Percentiles rank a stretch among this genome's conserved stretches.
phyloP scores from a whole-genome alignment of 1,140 invertebrate species.

The Habropoda laboriosa region DNA sequence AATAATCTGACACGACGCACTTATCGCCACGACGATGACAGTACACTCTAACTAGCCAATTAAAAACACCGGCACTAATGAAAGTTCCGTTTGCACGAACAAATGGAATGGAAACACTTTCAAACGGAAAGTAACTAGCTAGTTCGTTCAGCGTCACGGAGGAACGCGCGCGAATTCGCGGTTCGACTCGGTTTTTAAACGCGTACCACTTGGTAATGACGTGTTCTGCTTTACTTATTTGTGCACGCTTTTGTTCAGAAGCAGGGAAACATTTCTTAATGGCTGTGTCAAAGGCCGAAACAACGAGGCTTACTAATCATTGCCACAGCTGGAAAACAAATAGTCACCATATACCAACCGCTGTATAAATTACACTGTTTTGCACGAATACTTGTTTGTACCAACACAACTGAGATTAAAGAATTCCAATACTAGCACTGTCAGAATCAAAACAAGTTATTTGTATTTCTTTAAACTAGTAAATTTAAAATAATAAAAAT shows the following conservation, averaged over 20 bases:
- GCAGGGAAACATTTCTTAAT: background rate
- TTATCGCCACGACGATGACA: background rate
- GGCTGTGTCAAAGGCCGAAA: background rate
- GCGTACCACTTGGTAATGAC: conserved; percentile 61
- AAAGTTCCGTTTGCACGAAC: background rate
- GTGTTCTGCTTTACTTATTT: conserved; percentile 70
- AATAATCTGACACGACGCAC: background rate
- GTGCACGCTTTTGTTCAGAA: conserved; percentile 22
- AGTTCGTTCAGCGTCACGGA: background rate
- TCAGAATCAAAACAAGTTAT: too few relatives aligned
- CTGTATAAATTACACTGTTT: background rate
- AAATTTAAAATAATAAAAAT: too few relatives aligned
- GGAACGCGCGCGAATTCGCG: background rate
- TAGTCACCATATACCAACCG: background rate
- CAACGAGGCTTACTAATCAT: conserved; percentile 1
- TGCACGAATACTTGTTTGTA: background rate
- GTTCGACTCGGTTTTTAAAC: background rate
- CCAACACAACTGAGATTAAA: background rate
- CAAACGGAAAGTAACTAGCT: conserved; percentile 40
- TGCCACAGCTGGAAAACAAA: background rate
- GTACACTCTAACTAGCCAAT: background rate
- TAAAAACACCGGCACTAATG: conserved; percentile 20
- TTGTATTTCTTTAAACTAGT: too few relatives aligned
- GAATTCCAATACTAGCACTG: background rate
- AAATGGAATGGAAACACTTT: conserved; percentile 15